Percentiles rank a stretch among this genome's conserved stretches.
Conservation (phyloP, 2,113 vertebrate species). For the Hirundichthys speculiger region DNA sequence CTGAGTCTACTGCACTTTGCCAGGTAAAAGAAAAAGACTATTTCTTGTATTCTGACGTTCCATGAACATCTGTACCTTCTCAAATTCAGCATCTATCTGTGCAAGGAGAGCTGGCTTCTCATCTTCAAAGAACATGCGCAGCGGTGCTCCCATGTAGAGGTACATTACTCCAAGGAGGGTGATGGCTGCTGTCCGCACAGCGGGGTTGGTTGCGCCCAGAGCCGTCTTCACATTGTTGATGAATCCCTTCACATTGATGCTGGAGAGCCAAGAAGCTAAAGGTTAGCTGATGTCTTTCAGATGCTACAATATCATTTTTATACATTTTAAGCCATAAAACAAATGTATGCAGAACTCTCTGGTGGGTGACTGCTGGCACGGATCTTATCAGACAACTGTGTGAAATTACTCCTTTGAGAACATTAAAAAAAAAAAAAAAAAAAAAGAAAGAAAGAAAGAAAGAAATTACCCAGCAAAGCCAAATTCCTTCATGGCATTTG, state of each 20-base stretch:
- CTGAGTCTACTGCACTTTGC: neutral
- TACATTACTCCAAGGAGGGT: slow-evolving; percentile 94
- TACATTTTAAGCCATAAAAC: too few species aligned
- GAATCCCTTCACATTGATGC: slow-evolving; percentile 96
- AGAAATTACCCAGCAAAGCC: slow-evolving; percentile 91
- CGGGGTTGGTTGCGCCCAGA: slow-evolving; percentile 95
- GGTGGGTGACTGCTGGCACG: too few species aligned
- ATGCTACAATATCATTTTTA: too few species aligned
- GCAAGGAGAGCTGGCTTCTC: slow-evolving; percentile 95
- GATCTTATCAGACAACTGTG: too few species aligned
- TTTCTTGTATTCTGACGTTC: neutral
- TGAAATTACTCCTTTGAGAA: too few species aligned
- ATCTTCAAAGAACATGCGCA: slow-evolving; percentile 98
- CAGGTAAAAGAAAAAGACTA: neutral
- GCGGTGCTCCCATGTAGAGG: slow-evolving; percentile 93
- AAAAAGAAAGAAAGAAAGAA: neutral
- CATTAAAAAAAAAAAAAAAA: neutral
- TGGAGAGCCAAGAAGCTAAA: slow-evolving; percentile 46
- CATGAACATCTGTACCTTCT: slow-evolving; percentile 84
- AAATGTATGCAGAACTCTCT: too few species aligned
- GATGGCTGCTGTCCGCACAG: slow-evolving; percentile 92
- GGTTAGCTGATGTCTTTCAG: neutral
- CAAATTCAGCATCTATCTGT: slow-evolving; percentile 96
- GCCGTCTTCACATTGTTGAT: slow-evolving; percentile 98
- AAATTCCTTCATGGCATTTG: slow-evolving; percentile 98